These are phyloP conservation scores for Urocyon cinereoargenteus DNA, from an alignment of 2,797 vertebrate genomes.

Conservation along the genomic window DNA sequence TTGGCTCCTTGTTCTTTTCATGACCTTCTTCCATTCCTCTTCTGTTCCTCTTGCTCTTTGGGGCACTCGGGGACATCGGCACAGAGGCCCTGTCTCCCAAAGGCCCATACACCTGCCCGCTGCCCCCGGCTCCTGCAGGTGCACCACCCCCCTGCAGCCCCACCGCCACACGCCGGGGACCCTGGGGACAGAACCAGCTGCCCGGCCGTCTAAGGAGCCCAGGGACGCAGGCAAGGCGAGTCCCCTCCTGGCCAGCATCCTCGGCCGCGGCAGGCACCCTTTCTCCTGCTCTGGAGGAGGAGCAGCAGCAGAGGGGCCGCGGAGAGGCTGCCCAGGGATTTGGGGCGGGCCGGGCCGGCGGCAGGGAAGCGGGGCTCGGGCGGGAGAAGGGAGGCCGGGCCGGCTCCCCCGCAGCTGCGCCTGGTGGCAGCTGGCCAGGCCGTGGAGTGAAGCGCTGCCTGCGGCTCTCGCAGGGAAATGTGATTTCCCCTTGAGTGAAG, in stretches of 20 bases:
- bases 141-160: background rate
- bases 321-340: background rate
- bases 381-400: background rate
- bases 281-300: background rate
- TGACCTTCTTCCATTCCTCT: background rate
- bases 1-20: background rate
- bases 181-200: background rate
- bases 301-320: background rate
- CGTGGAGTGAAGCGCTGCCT: conserved; percentile 69
- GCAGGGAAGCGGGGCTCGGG: background rate
- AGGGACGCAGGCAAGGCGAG: background rate
- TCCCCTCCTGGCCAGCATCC: background rate
- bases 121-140: background rate
- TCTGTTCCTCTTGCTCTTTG: background rate
- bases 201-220: background rate
- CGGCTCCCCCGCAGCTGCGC: conserved; percentile 59
- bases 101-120: background rate
- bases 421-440: conserved; percentile 77
- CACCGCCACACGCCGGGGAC: background rate
- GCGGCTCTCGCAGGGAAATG: conserved; percentile 77
- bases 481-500: conserved; percentile 82
- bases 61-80: background rate
- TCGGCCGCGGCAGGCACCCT: no score
- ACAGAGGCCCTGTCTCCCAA: background rate
- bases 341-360: background rate